These are phyloP conservation scores for Lucilia cuprina DNA, from an alignment of 1,140 invertebrate genomes.

Conservation along the genomic window DNA sequence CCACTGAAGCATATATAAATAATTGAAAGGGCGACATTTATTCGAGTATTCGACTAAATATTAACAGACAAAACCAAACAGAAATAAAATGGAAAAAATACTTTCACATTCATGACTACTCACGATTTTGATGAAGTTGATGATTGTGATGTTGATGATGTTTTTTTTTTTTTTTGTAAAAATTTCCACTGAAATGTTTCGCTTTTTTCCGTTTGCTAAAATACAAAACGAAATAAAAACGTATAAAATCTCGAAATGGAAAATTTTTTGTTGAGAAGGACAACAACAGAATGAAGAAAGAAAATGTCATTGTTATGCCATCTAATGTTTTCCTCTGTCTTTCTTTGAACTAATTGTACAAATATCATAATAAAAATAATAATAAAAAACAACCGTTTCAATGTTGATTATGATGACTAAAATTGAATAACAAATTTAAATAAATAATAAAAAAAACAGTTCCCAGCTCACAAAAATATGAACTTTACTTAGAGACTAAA, in stretches of 20 bases:
- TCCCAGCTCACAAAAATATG: too few species aligned
- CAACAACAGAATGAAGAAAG: too few species aligned
- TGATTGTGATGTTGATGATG: slow-evolving; percentile 16
- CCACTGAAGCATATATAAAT: slow-evolving; percentile 27
- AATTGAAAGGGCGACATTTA: slow-evolving; percentile 35
- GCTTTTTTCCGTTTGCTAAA: background rate
- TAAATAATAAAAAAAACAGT: background rate
- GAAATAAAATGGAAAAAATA: background rate
- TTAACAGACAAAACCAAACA: background rate
- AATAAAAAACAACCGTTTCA: background rate
- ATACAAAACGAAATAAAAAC: background rate
- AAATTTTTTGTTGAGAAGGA: background rate
- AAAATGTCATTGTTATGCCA: slow-evolving; percentile 28
- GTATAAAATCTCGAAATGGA: background rate
- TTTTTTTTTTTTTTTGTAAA: background rate
- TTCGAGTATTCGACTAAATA: background rate
- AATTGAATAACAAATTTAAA: background rate
- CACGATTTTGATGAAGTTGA: background rate
- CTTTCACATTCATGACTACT: background rate
- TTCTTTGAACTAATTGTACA: slow-evolving; percentile 24
- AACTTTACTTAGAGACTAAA: too few species aligned
- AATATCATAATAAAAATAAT: slow-evolving; percentile 4
- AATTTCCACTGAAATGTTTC: background rate
- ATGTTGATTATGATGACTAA: background rate
- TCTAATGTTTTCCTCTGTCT: slow-evolving; percentile 3